Base-by-base conservation (phyloP, 2,888 invertebrate species). In the Chrysolina haemoptera region DNA sequence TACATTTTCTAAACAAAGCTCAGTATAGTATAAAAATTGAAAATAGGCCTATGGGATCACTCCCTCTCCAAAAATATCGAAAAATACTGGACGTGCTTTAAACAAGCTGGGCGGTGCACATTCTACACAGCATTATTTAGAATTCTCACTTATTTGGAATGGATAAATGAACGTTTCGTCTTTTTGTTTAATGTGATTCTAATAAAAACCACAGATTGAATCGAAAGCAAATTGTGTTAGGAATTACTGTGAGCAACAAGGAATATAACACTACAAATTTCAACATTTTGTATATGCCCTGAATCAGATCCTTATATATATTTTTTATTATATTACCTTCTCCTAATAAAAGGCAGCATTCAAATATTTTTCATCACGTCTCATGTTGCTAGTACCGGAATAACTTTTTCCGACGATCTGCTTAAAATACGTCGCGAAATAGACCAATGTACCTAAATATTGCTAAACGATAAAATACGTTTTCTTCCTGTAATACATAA, bases 11-110 rank as follows among this genome's bases (percentile, higher is more conserved):
- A 84, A 75, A 82, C 80, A 84, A 85, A 85, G 85, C 84, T 82
- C 82, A 80, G 77, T 83, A 84, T 79, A 83, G 84, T 85, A 85
- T 83, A 84, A 85, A 85, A 85, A 84, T 83, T 84, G 81, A 80
- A 80, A 84, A 83, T 82, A 84, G 83, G 81, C 84, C 81, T 81
- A 79, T 76, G 78, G 80, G 83, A 82, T 82, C 81, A 81, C 81
- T 69, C 75, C 63, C 76, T 76, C 55, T 67, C 66, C 78, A 79
- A 72, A 80, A 80, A 78, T 80, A 81, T 81, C 78, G 79, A 82
- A 82, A 81, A 78, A 79, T 79, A 78, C 72, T 83, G 83, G 83
- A 83, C 83, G 83, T 84, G 82, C 81, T 75, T 79, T 80, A 70
- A 78, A 75, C 3, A 83, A 83, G 82, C 82, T 80, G 80, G 81